Base-by-base conservation (phyloP, 2,888 invertebrate genomes). In the Pterobdella sp. region DNA sequence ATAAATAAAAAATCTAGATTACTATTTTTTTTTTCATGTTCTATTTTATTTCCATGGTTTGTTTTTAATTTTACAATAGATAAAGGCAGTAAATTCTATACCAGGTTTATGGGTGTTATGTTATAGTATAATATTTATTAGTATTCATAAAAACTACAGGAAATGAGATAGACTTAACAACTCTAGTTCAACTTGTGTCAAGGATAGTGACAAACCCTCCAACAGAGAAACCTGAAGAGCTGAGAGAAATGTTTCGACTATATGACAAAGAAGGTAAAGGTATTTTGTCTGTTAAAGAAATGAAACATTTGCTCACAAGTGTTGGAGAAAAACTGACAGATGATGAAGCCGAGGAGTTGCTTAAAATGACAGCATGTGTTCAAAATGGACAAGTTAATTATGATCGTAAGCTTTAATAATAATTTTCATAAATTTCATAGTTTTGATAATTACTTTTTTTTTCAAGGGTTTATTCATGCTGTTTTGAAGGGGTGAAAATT, bases 261-360 rank as follows among this genome's bases (percentile, higher is more conserved):
- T 77, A 77, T 68, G 77, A 77, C 73, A 76, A 76, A 31, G 73
- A 74, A 1, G 67, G 68, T 29, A 37, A 72, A n/a, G 77, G 77
- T 29, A 18, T 60, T 10, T 72, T 77, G 35, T 66, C 74, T 4
- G 70, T 74, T 29, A 37, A 71, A 31, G 77, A 77, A 52, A 75
- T 77, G 75, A 72, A 67, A 26, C 77, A 77, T 36, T 68, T 77
- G 18, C 56, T 77, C 72, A 77, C 77, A n/a, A 76, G 75, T n/a
- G 73, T 76, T 7, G 77, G 77, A 3, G 77, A 77, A 56, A 77
- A 76, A 56, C 72, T 77, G 52, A 75, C 76, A 29, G 77, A 77
- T 4, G 76, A 77, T 4, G 77, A 77, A 63, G 75, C 74, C 14
- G 75, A 77, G 14, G 65, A 75, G 31, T 68, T 77, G 35, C 26